Evolutionary conservation across 2,888 invertebrate species (phyloP), one percentile per base, ranked within the genome.

Genomic region (Diaprepes abbreviatus): DNA sequence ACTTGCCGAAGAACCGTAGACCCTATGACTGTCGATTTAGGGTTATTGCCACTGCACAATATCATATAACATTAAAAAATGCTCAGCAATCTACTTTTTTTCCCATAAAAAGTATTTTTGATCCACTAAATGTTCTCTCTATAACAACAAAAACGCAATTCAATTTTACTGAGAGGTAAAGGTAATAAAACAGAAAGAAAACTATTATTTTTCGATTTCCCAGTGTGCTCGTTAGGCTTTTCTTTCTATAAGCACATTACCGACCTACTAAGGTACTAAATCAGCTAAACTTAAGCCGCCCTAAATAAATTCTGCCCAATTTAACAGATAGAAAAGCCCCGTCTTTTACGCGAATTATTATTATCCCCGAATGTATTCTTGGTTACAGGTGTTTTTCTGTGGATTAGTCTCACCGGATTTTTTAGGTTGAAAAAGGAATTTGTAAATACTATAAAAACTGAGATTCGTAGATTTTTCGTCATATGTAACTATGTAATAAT

Each of bases 161-260:
- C 54, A 64, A 64, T 64, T 64, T 38, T 10, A 31, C 33, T 6
- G 0, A 24, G 54, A 28, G 28, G 52, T 52, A 62, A 50, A 21
- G 19, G 36, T 38, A 35, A 64, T 54, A 31, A 64, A 64, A 54
- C 40, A 36, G 50, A 58, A 54, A 66, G 59, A 73, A 67, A 71
- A 73, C 73, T 70, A 60, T 67, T 50, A 54, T 65, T 59, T 71
- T 73, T 62, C 65, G 64, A 75, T 75, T 74, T 74, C 75, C 73
- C 75, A 63, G 57, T 45, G 31, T 66, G 62, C 69, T 71, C 74
- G 75, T 73, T 75, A 74, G 70, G 70, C 71, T 69, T 70, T 36
- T 35, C 59, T 65, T 66, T 71, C 71, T 70, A 62, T 66, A 52
- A 52, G 28, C 57, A 33, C 48, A 62, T 62, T 62, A 62, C 17